Evolutionary conservation across 1,140 invertebrate genomes (phyloP).

Genomic region (Pseudachorutes palmiensis): DNA sequence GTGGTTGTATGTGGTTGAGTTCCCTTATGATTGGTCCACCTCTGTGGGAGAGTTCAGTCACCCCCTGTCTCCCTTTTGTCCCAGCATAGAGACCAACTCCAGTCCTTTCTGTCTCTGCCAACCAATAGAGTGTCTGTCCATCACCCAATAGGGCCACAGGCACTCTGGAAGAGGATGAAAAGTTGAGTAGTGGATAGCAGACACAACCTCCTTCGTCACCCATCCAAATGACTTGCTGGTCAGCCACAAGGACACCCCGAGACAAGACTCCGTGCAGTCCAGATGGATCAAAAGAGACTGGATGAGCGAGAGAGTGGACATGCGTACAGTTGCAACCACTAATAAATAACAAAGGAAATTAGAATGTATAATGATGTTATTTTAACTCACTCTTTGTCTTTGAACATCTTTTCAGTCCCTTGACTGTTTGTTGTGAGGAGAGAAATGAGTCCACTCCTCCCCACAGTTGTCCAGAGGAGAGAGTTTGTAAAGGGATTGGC

Average conservation of each 20-base stretch:
- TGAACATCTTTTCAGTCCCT: constrained; percentile 15
- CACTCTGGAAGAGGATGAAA: constrained; percentile 38
- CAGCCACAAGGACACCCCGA: constrained; percentile 19
- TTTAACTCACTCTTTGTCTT: constrained; percentile 17
- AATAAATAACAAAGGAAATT: not conserved
- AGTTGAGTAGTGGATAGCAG: constrained; percentile 22
- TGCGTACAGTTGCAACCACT: constrained; percentile 28
- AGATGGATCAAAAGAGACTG: constrained; percentile 27
- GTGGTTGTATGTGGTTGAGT: not conserved
- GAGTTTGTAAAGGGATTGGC: constrained; percentile 58
- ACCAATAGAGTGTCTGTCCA: not conserved
- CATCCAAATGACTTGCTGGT: constrained; percentile 25
- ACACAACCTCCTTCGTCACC: constrained; percentile 30
- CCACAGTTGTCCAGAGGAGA: constrained; percentile 30
- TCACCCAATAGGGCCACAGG: not conserved
- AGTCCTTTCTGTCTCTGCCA: too few relatives aligned
- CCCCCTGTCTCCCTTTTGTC: not conserved
- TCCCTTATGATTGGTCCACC: not conserved
- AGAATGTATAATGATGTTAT: not conserved
- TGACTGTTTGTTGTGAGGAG: constrained; percentile 15
- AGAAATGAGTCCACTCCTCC: constrained; percentile 21
- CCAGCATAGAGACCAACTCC: not conserved
- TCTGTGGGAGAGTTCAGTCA: not conserved
- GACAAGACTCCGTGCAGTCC: not conserved
- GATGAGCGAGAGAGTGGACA: constrained; percentile 17